Base-by-base conservation (phyloP, 2,113 vertebrate genomes). In the Micronycteris hirsuta region DNA sequence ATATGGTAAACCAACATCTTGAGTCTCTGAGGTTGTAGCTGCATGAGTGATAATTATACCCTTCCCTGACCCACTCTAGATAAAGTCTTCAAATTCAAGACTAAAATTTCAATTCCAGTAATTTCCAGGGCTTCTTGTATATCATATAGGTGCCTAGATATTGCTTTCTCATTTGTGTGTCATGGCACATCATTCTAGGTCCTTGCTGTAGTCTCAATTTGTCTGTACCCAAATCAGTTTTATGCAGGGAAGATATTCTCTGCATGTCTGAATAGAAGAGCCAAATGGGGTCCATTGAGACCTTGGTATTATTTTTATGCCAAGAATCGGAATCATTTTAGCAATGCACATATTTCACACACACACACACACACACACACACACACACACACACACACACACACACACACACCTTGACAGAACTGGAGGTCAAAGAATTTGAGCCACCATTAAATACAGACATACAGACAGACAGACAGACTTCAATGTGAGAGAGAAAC, bases 1-100 rank as follows among this genome's bases (percentile, higher is more conserved):
- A 90, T 95, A 93, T 88, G 78, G 47, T 63, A 94, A 94, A 92
- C 36, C 58, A 83, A 38, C 10, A 11, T 95, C 56, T 78, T 71
- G 16, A 70, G 31, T 91, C 24, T 93, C 86, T 71, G 38, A 52
- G 13, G 36, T 92, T 93, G 70, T 91, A 68, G 73, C 12, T 88
- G 38, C 61, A 65, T 67, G 38, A 17, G 65, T 84, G 45, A 92
- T 89, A 93, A 95, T 91, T 86, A 93, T 54, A 86, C 20, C 47
- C n/a, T 96, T 73, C 54, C 41, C 26, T 78, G 68, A 95, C 52
- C 4, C 20, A 84, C n/a, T 28, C 36, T 52, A 89, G 54, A 61
- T 24, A 95, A 91, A 74, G 33, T 78, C 56, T 41, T 83, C 52
- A 86, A 91, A 76, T 52, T 67, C 70, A 58, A 74, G 61, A 28